These are phyloP conservation scores for Vulpes lagopus DNA, from an alignment of 2,113 vertebrate species.

Conservation along the genomic window DNA sequence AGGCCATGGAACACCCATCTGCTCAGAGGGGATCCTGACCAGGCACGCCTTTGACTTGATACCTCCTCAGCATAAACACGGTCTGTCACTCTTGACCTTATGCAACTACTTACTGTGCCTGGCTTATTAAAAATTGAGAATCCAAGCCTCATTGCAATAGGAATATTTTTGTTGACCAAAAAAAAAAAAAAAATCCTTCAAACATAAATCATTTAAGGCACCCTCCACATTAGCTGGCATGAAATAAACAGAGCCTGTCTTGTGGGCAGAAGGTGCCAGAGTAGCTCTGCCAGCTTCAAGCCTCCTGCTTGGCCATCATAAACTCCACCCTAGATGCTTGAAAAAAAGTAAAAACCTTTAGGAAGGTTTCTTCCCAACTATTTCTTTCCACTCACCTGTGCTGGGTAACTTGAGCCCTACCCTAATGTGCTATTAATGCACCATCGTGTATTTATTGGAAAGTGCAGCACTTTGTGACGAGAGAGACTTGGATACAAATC, in stretches of 20 bases:
- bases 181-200: slow-evolving; percentile 51
- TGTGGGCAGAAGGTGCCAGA: slow-evolving; percentile 62
- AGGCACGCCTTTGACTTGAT: background rate
- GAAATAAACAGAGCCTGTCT: slow-evolving; percentile 77
- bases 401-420: background rate
- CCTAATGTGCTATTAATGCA: background rate
- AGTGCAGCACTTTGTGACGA: background rate
- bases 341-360: slow-evolving; percentile 56
- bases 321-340: slow-evolving; percentile 44
- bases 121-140: slow-evolving; percentile 69
- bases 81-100: slow-evolving; percentile 61
- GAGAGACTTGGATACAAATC: background rate
- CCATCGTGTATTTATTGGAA: background rate
- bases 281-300: slow-evolving; percentile 59
- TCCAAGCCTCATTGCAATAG: slow-evolving; percentile 62
- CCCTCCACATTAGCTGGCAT: slow-evolving; percentile 65
- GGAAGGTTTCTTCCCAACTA: slow-evolving; percentile 41
- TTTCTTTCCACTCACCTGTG: slow-evolving; percentile 57
- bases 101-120: slow-evolving; percentile 65
- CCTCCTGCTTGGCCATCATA: slow-evolving; percentile 56
- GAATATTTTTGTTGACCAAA: slow-evolving; percentile 65
- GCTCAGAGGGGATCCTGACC: slow-evolving; percentile 1
- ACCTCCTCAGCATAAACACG: slow-evolving; percentile 53
- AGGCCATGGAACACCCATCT: slow-evolving; percentile 65
- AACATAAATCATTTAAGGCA: slow-evolving; percentile 75